Percentiles rank a stretch among this genome's conserved stretches.
Conservation (phyloP, 1,140 invertebrate species). For the Samia ricini region DNA sequence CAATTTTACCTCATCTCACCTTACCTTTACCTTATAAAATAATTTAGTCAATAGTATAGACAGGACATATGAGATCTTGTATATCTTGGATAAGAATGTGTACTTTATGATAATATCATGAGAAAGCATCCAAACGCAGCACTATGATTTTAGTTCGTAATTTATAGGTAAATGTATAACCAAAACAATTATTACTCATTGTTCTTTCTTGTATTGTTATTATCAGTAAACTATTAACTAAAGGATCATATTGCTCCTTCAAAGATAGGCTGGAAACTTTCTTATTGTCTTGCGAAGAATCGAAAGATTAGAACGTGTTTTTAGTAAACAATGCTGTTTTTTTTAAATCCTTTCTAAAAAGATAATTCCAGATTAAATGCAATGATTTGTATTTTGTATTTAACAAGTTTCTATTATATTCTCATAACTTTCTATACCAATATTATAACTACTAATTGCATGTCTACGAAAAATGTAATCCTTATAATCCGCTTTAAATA, state of each 20-base stretch:
- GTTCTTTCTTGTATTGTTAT: slow-evolving; percentile 40
- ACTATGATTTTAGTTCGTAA: slow-evolving; percentile 10
- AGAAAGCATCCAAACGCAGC: slow-evolving; percentile 15
- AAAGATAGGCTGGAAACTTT: background rate
- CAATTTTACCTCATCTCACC: too few species aligned
- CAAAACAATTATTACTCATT: slow-evolving; percentile 47
- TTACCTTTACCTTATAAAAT: too few species aligned
- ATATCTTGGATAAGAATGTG: too few species aligned
- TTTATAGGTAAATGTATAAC: slow-evolving; percentile 26
- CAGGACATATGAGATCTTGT: too few species aligned
- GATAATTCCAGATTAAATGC: background rate
- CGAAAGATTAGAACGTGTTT: background rate
- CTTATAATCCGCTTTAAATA: background rate
- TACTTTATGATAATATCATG: slow-evolving; percentile 29
- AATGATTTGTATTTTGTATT: background rate
- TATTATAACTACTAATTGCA: background rate
- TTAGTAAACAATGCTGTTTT: background rate
- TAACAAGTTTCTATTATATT: background rate
- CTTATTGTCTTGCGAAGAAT: background rate
- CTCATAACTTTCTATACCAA: background rate
- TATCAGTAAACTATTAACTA: slow-evolving; percentile 19
- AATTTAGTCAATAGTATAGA: too few species aligned
- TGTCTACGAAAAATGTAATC: background rate
- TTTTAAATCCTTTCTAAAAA: background rate
- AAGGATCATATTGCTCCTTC: too few species aligned